These are phyloP conservation scores for Eudyptes chrysolophus DNA, from an alignment of 2,113 vertebrate species.

Conservation along the genomic window DNA sequence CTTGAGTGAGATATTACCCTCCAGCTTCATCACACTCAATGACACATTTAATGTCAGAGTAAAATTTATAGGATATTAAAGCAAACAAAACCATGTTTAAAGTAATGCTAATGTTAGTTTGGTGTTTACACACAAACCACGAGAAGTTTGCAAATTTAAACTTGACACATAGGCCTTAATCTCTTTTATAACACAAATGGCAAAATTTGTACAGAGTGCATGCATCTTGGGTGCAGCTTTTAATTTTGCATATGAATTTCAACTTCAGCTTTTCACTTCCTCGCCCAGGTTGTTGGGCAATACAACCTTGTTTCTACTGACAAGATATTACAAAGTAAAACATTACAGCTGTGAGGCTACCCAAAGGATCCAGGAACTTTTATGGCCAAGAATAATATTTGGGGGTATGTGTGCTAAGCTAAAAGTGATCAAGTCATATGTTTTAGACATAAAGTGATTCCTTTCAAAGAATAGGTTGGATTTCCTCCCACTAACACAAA, in stretches of 20 bases:
- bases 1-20: slow-evolving; percentile 31
- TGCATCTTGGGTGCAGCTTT: neutral
- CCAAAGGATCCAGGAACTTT: neutral
- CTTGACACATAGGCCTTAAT: neutral
- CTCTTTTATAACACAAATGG: neutral
- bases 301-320: neutral
- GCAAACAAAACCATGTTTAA: slow-evolving; percentile 33
- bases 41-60: slow-evolving; percentile 11
- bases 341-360: neutral
- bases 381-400: neutral
- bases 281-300: neutral
- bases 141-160: slow-evolving; percentile 30
- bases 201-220: neutral
- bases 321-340: neutral
- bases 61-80: slow-evolving; percentile 19
- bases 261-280: neutral
- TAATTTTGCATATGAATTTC: neutral
- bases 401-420: rapidly evolving
- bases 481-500: neutral
- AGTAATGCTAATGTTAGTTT: neutral
- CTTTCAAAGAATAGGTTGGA: neutral
- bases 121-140: slow-evolving; percentile 14
- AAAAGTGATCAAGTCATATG: neutral
- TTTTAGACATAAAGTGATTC: neutral
- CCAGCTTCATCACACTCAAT: slow-evolving; percentile 19